These are phyloP conservation scores for Oreochromis tanganicae DNA, from an alignment of 2,113 vertebrate genomes.

Conservation along the genomic window DNA sequence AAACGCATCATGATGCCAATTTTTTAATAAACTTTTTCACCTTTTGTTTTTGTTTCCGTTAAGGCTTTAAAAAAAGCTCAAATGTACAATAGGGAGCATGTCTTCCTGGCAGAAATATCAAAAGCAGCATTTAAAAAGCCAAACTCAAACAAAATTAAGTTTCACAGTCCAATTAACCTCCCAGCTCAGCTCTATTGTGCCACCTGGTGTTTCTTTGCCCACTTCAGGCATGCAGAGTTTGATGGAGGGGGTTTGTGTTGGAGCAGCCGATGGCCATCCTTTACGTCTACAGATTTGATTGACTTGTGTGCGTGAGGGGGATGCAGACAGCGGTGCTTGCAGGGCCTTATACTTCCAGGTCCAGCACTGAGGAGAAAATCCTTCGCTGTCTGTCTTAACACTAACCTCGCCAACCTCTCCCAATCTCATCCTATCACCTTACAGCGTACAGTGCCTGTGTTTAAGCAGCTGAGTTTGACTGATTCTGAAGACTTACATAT, in stretches of 20 bases:
- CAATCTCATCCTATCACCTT: neutral
- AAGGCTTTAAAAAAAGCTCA: neutral
- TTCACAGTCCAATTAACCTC: neutral
- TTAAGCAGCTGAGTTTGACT: neutral
- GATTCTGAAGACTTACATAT: neutral
- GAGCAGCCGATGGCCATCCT: neutral
- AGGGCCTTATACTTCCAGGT: conserved; percentile 20
- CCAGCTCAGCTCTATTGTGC: conserved; percentile 34
- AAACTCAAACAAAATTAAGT: neutral
- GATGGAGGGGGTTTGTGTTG: neutral
- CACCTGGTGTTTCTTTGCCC: conserved; percentile 41
- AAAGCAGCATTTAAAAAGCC: neutral
- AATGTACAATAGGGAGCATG: neutral
- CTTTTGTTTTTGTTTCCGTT: neutral
- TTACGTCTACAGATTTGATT: conserved; percentile 40
- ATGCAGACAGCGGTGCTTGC: conserved; percentile 41
- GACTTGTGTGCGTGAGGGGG: conserved; percentile 25
- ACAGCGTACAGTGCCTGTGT: neutral
- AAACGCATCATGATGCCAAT: neutral
- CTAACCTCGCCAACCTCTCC: neutral
- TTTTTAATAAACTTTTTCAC: neutral
- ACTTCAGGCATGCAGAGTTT: neutral
- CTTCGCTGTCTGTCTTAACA: neutral
- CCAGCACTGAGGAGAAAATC: neutral
- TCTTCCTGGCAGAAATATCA: neutral